A percentile compares a stretch with the other conserved stretches of the same genome.
phyloP scores from a whole-genome alignment of 2,797 vertebrate species.

The Sebastiscus tertius region DNA sequence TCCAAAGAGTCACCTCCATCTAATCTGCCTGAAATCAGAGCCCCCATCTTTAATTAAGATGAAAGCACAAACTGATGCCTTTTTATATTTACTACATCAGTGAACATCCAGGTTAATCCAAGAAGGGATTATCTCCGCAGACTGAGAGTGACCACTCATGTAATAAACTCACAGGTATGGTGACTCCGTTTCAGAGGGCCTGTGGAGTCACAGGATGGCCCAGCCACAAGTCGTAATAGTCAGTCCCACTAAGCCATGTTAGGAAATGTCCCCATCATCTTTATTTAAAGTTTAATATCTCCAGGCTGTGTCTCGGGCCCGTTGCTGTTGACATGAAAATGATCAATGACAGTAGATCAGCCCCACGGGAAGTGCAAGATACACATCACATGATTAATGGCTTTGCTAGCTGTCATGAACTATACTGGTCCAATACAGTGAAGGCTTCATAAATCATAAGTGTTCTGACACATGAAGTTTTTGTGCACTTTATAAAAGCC shows the following conservation, averaged over 20 bases:
- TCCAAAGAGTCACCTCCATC: constrained; percentile 46
- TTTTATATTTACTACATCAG: constrained; percentile 69
- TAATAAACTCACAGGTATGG: constrained; percentile 43
- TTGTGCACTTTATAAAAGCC: constrained; percentile 59
- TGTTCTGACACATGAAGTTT: constrained; percentile 71
- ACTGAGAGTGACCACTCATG: constrained; percentile 60
- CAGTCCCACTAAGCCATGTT: constrained; percentile 31
- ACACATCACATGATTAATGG: constrained; percentile 80
- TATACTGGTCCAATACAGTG: constrained; percentile 74
- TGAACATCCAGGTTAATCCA: constrained; percentile 75
- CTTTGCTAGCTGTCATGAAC: constrained; percentile 78
- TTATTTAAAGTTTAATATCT: constrained; percentile 75
- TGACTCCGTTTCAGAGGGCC: constrained; percentile 7
- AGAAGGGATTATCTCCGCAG: constrained; percentile 54
- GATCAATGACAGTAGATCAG: constrained; percentile 80
- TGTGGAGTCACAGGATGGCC: background rate
- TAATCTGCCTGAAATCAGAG: constrained; percentile 63
- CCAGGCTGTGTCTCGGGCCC: constrained; percentile 45
- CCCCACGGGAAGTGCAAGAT: constrained; percentile 74
- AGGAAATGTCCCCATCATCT: constrained; percentile 61
- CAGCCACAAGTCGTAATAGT: constrained; percentile 18
- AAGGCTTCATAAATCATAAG: constrained; percentile 82
- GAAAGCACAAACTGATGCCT: constrained; percentile 59
- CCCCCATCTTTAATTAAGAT: constrained; percentile 72
- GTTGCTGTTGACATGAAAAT: constrained; percentile 72